Evolutionary conservation across 1,140 invertebrate genomes (phyloP).

Genomic region (Temnothorax curvispinosus): DNA sequence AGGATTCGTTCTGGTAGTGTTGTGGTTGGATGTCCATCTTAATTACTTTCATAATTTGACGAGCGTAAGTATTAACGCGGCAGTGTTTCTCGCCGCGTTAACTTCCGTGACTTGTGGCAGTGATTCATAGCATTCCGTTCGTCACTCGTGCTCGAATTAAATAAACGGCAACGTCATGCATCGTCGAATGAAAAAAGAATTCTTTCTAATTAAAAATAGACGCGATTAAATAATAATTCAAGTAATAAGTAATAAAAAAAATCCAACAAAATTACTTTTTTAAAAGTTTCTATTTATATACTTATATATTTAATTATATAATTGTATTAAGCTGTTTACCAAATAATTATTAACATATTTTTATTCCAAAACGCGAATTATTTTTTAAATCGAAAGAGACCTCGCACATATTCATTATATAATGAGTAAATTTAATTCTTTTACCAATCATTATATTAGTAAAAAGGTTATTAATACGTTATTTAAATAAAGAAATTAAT

Average conservation of each 20-base stretch:
- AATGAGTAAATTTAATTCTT: neutral
- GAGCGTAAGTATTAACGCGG: constrained; percentile 54
- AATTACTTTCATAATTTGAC: constrained; percentile 73
- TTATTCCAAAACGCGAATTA: neutral
- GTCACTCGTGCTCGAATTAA: constrained; percentile 51
- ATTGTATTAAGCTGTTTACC: neutral
- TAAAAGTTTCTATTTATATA: neutral
- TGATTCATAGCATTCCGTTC: constrained; percentile 28
- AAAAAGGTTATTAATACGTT: neutral
- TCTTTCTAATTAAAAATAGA: neutral
- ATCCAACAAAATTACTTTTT: neutral
- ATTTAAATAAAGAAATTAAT: neutral
- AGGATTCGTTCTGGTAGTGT: constrained; percentile 8
- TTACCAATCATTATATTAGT: neutral
- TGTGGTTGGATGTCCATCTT: constrained; percentile 58
- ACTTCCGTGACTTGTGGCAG: constrained; percentile 6
- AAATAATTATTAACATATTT: neutral
- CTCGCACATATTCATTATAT: neutral
- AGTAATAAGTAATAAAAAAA: neutral
- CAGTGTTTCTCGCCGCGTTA: constrained; percentile 44
- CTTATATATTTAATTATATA: neutral
- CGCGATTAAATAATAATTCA: constrained; percentile 17
- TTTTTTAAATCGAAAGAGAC: neutral
- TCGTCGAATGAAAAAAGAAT: neutral
- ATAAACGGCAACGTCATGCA: constrained; percentile 36